Conservation (phyloP, 1,140 invertebrate genomes). For the Ptiloglossa arizonensis region DNA sequence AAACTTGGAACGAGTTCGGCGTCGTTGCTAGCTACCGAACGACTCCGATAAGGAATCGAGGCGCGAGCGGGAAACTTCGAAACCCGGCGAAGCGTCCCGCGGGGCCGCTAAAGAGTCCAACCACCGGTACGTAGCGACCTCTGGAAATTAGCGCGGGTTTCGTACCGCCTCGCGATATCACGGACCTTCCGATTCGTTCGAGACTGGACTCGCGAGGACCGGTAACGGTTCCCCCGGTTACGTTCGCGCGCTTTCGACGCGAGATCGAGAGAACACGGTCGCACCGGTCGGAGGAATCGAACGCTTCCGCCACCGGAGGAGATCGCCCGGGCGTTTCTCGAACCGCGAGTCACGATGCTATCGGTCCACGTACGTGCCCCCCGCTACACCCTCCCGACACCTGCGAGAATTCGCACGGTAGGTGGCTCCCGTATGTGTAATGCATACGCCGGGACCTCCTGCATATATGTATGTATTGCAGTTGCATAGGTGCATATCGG, state of each 20-base stretch:
- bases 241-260: background rate
- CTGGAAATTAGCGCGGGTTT: constrained; percentile 55
- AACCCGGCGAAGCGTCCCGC: constrained; percentile 17
- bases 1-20: background rate
- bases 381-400: constrained; percentile 56
- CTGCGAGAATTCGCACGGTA: constrained; percentile 69
- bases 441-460: constrained; percentile 21
- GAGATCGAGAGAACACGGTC: constrained; percentile 49
- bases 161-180: constrained; percentile 7
- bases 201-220: constrained; percentile 44
- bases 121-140: constrained; percentile 10
- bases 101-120: constrained; percentile 12
- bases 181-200: constrained; percentile 49
- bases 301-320: constrained; percentile 36
- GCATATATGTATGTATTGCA: constrained; percentile 61
- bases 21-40: background rate
- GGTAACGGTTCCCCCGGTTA: constrained; percentile 38
- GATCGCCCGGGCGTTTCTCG: constrained; percentile 45
- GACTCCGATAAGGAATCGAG: background rate
- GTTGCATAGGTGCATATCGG: constrained; percentile 49
- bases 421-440: constrained; percentile 58
- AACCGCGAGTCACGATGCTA: constrained; percentile 60
- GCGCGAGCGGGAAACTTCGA: background rate
- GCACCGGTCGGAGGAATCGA: constrained; percentile 51
- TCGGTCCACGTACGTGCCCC: constrained; percentile 48